Evolutionary conservation across 2,888 invertebrate species (phyloP), one percentile per base, ranked within the genome.

Genomic region (Chloromyia formosa): DNA sequence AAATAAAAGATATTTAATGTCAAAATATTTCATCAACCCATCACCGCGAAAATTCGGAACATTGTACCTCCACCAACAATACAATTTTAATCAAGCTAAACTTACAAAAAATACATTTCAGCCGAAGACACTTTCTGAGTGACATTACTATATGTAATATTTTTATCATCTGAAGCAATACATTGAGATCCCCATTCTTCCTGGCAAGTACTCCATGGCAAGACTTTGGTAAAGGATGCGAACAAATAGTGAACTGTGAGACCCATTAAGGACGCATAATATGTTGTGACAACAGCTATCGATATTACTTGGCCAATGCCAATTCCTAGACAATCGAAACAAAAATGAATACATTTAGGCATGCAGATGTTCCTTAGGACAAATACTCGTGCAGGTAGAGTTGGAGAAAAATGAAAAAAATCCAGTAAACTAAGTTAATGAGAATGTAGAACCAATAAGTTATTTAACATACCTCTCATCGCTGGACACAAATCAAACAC

Each of bases 211-310:
- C 90, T 83, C 92, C 92, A 92, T 7, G 92, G 92, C 75, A 92
- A 82, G 20, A 87, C 84, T 0, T 86, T 80, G 53, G 86, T 85
- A 81, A 92, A 91, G 23, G 91, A 91, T 69, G 88, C 87, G 76
- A 88, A 82, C 76, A 92, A 85, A 82, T 91, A 92, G 79, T 87
- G 88, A 1, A 90, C 79, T 1, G 89, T 89, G 73, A 91, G 83
- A 9, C 89, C 90, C 90, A 91, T 91, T 74, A 92, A 82, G 22
- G 88, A 88, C 75, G 90, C 90, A 83, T 92, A 92, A 80, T 91
- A 92, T 22, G 90, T 89, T 60, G 89, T 87, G 1, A 91, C 89
- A 72, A 88, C 84, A 54, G 87, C 85, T 45, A 88, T 87, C 0
- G 88, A 87, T 5, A 89, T 78, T 27, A 88, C 83, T 80, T 89